These are phyloP conservation scores for Butorides virescens DNA, from an alignment of 2,113 vertebrate genomes.

Conservation along the genomic window DNA sequence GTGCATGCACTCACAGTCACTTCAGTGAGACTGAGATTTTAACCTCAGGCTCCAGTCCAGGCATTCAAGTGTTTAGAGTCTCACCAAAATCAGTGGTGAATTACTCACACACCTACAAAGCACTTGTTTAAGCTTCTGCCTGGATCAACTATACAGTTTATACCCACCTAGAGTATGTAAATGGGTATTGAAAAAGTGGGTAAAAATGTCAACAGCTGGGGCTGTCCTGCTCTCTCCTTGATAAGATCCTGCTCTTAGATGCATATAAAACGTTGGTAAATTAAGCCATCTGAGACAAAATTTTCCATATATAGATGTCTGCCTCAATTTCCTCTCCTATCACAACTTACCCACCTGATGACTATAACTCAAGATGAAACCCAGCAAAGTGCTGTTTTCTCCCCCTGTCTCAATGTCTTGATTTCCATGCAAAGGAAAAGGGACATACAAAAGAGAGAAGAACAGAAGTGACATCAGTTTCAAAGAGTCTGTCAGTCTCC, in stretches of 20 bases:
- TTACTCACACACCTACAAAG: neutral
- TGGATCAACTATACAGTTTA: neutral
- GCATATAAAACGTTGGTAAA: neutral
- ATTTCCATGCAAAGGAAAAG: neutral
- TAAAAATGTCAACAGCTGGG: neutral
- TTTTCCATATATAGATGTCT: neutral
- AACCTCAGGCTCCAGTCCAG: neutral
- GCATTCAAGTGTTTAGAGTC: neutral
- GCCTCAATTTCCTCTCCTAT: neutral
- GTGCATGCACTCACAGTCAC: neutral
- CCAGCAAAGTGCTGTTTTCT: neutral
- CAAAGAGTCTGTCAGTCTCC: neutral
- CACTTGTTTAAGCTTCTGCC: neutral
- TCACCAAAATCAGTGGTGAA: neutral
- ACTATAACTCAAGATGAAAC: neutral
- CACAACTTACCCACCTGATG: neutral
- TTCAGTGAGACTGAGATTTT: neutral
- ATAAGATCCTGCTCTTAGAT: neutral
- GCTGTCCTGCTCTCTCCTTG: neutral
- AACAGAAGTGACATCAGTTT: neutral
- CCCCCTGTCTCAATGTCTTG: neutral
- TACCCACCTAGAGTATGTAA: neutral
- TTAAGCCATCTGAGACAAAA: neutral
- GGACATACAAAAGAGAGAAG: neutral
- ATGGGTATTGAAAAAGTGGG: neutral